phyloP scores from a whole-genome alignment of 2,888 invertebrate genomes.

The Euclidia mi region DNA sequence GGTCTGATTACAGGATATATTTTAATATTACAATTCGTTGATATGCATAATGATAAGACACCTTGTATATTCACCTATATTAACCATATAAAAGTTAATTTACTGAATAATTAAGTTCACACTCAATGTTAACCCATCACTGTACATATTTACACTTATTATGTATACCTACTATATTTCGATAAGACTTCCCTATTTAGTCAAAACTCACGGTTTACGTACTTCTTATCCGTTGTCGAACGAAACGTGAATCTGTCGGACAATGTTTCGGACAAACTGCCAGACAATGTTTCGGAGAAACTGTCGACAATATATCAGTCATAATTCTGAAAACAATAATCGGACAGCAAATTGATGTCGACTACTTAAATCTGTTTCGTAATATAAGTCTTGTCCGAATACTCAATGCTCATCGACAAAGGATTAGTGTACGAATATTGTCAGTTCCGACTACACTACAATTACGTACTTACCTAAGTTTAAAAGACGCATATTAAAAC shows the following conservation, averaged over 20 bases:
- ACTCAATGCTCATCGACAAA: no score
- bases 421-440: no score
- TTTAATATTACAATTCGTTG: conserved; percentile 85
- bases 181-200: conserved; percentile 45
- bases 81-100: conserved; percentile 80
- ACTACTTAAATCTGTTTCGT: no score
- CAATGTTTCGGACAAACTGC: no score
- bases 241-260: background rate
- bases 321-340: no score
- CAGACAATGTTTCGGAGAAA: no score
- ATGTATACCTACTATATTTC: conserved; percentile 40
- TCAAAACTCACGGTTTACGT: conserved; percentile 32
- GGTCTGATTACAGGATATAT: conserved; percentile 53
- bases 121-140: conserved; percentile 62
- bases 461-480: conserved; percentile 1
- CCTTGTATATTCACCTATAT: conserved; percentile 85
- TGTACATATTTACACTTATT: conserved; percentile 85
- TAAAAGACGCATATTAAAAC: conserved; percentile 26
- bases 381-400: no score
- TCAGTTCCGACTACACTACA: no score
- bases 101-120: conserved; percentile 60
- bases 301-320: no score
- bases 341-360: no score
- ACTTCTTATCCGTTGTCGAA: conserved; percentile 2
- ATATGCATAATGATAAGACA: conserved; percentile 90